These are phyloP conservation scores for Vimba vimba DNA, from an alignment of 2,113 vertebrate genomes.

Conservation along the genomic window DNA sequence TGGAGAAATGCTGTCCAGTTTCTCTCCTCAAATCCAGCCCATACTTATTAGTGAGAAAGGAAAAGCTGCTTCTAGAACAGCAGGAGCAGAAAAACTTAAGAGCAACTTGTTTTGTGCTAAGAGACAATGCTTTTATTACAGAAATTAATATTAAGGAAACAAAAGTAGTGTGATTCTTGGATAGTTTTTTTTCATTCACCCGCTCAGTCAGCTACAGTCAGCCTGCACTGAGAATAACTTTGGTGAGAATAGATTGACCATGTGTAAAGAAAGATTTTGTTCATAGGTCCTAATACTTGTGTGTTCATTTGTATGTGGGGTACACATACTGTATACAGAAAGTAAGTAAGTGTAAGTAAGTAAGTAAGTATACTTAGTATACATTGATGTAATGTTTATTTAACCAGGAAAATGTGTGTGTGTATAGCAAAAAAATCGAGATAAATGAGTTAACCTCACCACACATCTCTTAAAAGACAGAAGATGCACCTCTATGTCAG, in stretches of 20 bases:
- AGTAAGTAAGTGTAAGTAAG: too few species aligned
- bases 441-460: not conserved
- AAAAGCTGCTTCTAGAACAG: not conserved
- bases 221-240: too few species aligned
- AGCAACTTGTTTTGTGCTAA: not conserved
- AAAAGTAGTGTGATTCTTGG: not conserved
- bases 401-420: too few species aligned
- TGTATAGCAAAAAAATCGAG: too few species aligned
- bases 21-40: not conserved
- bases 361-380: too few species aligned
- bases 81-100: not conserved
- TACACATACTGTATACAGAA: too few species aligned
- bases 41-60: not conserved
- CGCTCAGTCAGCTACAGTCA: too few species aligned
- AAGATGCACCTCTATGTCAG: not conserved
- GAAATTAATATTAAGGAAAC: not conserved
- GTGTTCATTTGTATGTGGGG: too few species aligned
- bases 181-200: too few species aligned
- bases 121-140: not conserved
- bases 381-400: too few species aligned
- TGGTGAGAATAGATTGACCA: not conserved
- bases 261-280: too few species aligned
- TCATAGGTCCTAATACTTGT: too few species aligned
- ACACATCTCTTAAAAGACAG: not conserved
- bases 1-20: not conserved